These are phyloP conservation scores for Apodemus speciosus DNA, from an alignment of 2,113 vertebrate genomes.

Conservation along the genomic window DNA sequence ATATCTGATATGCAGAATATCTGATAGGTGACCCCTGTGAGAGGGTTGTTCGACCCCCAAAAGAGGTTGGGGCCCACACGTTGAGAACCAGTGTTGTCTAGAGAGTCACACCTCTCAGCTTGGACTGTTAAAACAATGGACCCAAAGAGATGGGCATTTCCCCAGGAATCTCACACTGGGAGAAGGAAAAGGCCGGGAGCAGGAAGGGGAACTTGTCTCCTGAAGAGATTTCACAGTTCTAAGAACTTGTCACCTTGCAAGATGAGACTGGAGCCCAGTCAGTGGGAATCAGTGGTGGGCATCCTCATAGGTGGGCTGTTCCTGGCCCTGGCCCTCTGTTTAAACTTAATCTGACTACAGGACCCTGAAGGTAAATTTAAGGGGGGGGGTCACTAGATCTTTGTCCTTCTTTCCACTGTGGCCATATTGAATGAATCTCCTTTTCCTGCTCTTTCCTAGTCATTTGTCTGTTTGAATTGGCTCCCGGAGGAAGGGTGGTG, in stretches of 20 bases:
- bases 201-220: neutral
- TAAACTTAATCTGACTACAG: neutral
- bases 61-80: neutral
- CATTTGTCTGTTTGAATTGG: neutral
- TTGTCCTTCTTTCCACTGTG: neutral
- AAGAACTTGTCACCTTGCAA: neutral
- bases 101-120: too few species aligned
- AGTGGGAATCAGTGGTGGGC: neutral
- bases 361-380: neutral
- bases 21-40: neutral
- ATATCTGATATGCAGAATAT: neutral
- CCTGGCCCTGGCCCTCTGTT: neutral
- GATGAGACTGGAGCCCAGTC: neutral
- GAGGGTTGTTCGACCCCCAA: neutral
- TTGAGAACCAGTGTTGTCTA: neutral
- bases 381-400: neutral
- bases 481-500: neutral
- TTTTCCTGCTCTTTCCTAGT: neutral
- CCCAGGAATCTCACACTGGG: neutral
- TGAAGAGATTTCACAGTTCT: neutral
- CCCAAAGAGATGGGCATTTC: neutral
- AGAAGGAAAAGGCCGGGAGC: neutral
- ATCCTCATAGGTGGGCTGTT: neutral
- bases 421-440: too few species aligned
- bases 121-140: neutral